These are phyloP conservation scores for Phataginus tetradactyla DNA, from an alignment of 2,797 vertebrate species.

Conservation along the genomic window DNA sequence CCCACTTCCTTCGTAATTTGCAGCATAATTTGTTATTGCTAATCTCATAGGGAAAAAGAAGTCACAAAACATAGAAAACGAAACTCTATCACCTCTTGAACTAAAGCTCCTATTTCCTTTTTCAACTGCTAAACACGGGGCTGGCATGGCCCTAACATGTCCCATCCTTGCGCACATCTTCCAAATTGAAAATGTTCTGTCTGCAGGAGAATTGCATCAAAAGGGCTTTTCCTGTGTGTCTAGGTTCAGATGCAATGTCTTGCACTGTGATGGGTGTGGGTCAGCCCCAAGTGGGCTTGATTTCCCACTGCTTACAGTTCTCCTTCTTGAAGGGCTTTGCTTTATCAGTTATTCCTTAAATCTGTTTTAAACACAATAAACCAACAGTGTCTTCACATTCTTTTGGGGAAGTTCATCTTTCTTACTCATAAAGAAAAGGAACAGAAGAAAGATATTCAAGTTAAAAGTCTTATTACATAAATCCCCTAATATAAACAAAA, in stretches of 20 bases:
- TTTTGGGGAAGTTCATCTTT: constrained; percentile 7
- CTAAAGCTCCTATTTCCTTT: not conserved
- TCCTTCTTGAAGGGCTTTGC: not conserved
- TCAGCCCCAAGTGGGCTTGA: rapidly evolving
- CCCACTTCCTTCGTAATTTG: not conserved
- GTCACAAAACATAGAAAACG: not conserved
- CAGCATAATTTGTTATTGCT: not conserved
- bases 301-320: not conserved
- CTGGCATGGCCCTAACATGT: rapidly evolving
- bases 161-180: not conserved
- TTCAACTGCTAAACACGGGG: not conserved
- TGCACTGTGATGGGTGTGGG: too few relatives aligned
- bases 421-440: constrained; percentile 12
- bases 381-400: constrained; percentile 42
- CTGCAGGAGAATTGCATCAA: not conserved
- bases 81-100: not conserved
- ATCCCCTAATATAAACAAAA: constrained; percentile 12
- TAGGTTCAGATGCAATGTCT: not conserved
- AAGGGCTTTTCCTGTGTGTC: not conserved
- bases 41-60: not conserved
- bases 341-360: constrained; percentile 31
- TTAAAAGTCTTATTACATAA: constrained; percentile 55
- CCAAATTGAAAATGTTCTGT: not conserved
- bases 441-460: not conserved
- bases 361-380: constrained; percentile 53